Conservation (phyloP, 2,113 vertebrate genomes). For the Odobenus rosmarus region DNA sequence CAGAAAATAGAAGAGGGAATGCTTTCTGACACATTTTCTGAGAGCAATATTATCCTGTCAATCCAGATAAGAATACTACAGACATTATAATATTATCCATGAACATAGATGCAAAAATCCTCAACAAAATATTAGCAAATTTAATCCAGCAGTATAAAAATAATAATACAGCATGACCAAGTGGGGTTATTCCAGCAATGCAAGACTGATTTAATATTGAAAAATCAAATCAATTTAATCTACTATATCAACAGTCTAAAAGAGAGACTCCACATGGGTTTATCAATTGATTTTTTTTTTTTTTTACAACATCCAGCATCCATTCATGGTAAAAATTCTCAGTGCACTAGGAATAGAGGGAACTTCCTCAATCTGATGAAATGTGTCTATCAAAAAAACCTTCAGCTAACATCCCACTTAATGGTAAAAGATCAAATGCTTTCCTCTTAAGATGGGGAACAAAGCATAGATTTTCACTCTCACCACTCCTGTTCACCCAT, state of each 20-base stretch:
- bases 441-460: background rate
- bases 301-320: background rate
- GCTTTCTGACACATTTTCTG: background rate
- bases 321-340: background rate
- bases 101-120: background rate
- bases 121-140: constrained; percentile 18
- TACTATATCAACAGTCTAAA: background rate
- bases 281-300: background rate
- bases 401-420: background rate
- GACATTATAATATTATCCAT: background rate
- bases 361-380: background rate
- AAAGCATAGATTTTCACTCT: background rate
- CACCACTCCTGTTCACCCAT: background rate
- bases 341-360: background rate
- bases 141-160: background rate
- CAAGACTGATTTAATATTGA: background rate
- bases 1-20: background rate
- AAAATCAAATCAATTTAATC: background rate
- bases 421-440: background rate
- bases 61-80: background rate
- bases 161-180: background rate
- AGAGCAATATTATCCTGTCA: background rate
- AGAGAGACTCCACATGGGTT: background rate
- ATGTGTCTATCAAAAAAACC: background rate
- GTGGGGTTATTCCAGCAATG: background rate